These are phyloP conservation scores for Himalopsyche japonica DNA, from an alignment of 2,888 invertebrate species.

Conservation along the genomic window DNA sequence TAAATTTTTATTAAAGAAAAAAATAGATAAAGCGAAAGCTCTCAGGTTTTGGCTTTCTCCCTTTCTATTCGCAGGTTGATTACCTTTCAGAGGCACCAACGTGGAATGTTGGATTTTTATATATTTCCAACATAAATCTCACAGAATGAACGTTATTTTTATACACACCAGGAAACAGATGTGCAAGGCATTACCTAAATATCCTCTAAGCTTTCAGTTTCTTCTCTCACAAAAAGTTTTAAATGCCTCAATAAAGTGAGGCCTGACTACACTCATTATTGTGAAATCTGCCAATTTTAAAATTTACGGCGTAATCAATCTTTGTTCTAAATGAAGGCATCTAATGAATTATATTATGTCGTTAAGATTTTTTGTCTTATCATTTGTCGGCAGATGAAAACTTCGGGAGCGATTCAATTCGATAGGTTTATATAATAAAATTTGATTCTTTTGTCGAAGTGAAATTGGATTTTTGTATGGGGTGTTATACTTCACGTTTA, in stretches of 20 bases:
- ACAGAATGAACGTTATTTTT: constrained; percentile 29
- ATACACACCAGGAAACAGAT: constrained; percentile 32
- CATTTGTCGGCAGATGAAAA: constrained; percentile 8
- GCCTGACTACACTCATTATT: constrained; percentile 40
- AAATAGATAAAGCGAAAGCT: neutral
- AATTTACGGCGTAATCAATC: constrained; percentile 39
- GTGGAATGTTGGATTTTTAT: constrained; percentile 35
- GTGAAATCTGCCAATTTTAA: constrained; percentile 38
- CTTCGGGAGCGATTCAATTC: neutral
- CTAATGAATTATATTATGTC: constrained; percentile 35
- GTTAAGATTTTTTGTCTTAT: constrained; percentile 32
- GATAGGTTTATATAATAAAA: constrained; percentile 9
- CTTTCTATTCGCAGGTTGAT: constrained; percentile 30
- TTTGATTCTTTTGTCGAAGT: constrained; percentile 6
- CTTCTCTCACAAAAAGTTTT: constrained; percentile 21
- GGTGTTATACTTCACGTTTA: neutral
- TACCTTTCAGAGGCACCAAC: constrained; percentile 30
- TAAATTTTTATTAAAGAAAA: neutral
- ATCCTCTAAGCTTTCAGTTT: constrained; percentile 12
- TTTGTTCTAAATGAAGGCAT: constrained; percentile 36
- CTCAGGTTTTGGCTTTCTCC: neutral
- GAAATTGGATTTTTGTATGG: neutral
- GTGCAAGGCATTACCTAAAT: constrained; percentile 27
- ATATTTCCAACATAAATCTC: constrained; percentile 39
- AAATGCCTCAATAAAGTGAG: constrained; percentile 34